These are phyloP conservation scores for Acinonyx jubatus DNA, from an alignment of 2,113 vertebrate genomes.

Conservation along the genomic window DNA sequence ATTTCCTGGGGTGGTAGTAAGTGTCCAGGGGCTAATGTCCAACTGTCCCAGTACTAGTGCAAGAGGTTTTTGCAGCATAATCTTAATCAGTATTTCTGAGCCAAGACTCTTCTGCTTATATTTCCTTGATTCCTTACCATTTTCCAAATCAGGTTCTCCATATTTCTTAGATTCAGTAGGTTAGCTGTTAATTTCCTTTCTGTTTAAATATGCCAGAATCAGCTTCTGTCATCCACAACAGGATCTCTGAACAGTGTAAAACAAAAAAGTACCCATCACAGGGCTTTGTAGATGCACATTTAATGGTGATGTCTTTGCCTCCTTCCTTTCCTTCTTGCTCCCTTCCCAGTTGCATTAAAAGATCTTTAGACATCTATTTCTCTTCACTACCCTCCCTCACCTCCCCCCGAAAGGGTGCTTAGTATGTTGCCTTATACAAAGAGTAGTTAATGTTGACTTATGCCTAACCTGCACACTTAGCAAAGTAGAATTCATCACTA, in stretches of 20 bases:
- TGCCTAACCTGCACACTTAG: not conserved
- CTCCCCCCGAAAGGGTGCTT: not conserved
- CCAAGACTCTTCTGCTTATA: not conserved
- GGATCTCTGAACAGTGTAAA: not conserved
- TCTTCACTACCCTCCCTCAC: not conserved
- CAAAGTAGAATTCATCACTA: not conserved
- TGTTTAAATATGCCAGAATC: not conserved
- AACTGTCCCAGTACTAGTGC: not conserved
- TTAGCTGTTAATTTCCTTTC: not conserved
- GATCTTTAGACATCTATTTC: not conserved
- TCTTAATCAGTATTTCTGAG: not conserved
- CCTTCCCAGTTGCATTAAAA: not conserved
- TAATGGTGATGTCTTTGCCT: not conserved
- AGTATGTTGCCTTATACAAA: not conserved
- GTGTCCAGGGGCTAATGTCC: not conserved
- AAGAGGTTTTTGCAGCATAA: not conserved
- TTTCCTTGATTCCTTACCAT: not conserved
- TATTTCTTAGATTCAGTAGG: not conserved
- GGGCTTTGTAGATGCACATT: not conserved
- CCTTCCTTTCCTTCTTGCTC: not conserved
- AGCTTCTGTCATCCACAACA: not conserved
- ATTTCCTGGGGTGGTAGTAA: not conserved
- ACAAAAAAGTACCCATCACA: not conserved
- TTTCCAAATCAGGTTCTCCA: not conserved
- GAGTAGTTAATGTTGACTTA: not conserved